Conservation (phyloP, 2,113 vertebrate species). For the Cheirogaleus medius region DNA sequence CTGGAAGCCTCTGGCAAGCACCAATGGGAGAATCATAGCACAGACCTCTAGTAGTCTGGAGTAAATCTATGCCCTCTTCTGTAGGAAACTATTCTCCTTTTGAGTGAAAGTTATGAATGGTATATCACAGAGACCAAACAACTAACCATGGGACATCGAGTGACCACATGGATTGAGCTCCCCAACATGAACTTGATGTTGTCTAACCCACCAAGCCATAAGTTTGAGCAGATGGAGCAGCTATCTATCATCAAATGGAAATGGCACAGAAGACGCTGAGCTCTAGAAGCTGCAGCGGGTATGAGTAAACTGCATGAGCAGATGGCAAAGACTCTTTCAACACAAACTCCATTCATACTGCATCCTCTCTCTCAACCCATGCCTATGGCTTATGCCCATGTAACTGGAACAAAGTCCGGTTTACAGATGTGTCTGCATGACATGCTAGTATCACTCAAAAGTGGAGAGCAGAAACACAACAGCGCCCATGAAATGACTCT, state of each 20-base stretch:
- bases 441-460: background rate
- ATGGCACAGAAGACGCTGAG: background rate
- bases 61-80: background rate
- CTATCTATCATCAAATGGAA: background rate
- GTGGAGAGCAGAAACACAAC: background rate
- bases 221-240: background rate
- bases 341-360: background rate
- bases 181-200: background rate
- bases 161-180: background rate
- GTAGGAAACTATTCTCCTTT: background rate
- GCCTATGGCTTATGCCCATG: background rate
- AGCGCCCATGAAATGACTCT: background rate
- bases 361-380: background rate
- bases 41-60: background rate
- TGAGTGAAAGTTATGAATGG: background rate
- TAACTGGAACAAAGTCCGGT: background rate
- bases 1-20: background rate
- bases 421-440: background rate
- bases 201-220: background rate
- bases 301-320: background rate
- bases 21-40: background rate
- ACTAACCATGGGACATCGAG: background rate
- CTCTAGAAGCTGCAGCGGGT: background rate
- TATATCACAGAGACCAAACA: background rate
- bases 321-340: background rate